Conservation (phyloP, 2,113 vertebrate genomes). For the Acrocephalus kingi region DNA sequence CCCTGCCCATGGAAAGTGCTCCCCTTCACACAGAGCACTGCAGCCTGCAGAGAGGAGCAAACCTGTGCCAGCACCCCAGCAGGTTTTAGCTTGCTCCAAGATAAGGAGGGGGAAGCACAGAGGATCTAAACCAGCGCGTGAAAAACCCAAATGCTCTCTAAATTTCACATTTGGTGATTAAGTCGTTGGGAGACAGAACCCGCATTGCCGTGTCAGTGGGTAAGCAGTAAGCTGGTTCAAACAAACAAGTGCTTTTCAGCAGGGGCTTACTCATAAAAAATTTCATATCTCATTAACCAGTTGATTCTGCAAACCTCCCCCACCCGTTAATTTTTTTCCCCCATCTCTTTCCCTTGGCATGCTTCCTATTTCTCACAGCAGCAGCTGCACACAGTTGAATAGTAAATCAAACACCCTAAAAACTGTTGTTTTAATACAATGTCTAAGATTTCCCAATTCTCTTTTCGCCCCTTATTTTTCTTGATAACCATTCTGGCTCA, state of each 20-base stretch:
- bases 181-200: background rate
- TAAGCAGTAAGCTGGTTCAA: background rate
- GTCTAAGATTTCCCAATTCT: constrained; percentile 80
- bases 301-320: constrained; percentile 70
- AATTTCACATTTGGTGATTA: background rate
- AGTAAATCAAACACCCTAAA: constrained; percentile 86
- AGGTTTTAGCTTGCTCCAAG: background rate
- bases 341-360: constrained; percentile 74
- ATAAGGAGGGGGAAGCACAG: background rate
- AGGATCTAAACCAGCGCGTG: background rate
- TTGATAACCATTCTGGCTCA: constrained; percentile 62
- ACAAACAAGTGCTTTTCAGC: constrained; percentile 27
- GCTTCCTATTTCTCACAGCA: constrained; percentile 75
- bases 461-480: constrained; percentile 62
- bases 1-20: background rate
- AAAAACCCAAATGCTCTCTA: background rate
- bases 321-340: constrained; percentile 26
- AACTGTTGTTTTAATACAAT: constrained; percentile 86
- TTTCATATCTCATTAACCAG: constrained; percentile 64
- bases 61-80: background rate
- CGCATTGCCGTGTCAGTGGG: background rate
- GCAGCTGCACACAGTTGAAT: constrained; percentile 84
- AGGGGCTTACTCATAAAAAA: constrained; percentile 47
- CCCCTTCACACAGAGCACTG: background rate
- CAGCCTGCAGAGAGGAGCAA: background rate